Conservation (phyloP, 2,797 vertebrate genomes). For the Fistularia commersonii region DNA sequence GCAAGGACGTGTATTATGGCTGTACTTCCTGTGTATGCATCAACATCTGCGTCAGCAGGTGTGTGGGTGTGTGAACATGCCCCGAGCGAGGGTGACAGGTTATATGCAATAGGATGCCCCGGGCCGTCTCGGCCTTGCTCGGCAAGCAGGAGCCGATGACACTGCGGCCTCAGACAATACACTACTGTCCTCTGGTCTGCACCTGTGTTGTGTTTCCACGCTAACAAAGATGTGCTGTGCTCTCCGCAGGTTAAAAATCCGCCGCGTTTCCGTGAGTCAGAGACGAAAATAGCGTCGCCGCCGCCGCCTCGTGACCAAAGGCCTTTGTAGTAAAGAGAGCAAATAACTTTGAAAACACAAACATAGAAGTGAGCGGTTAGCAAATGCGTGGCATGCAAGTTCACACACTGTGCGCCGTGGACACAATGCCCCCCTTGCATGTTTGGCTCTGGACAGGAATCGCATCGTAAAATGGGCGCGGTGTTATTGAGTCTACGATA, state of each 20-base stretch:
- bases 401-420: too few relatives aligned
- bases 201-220: conserved; percentile 61
- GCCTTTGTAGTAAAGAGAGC: conserved; percentile 42
- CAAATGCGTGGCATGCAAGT: conserved; percentile 17
- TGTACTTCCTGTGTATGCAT: conserved; percentile 11
- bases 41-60: conserved; percentile 25
- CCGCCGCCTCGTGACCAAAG: conserved; percentile 34
- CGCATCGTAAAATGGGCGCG: too few relatives aligned
- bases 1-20: not conserved
- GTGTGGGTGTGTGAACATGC: not conserved
- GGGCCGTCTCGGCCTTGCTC: conserved; percentile 9
- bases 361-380: conserved; percentile 36
- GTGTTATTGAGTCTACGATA: too few relatives aligned
- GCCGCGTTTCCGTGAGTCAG: conserved; percentile 62
- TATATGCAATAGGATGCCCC: conserved; percentile 8
- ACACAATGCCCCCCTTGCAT: too few relatives aligned
- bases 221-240: conserved; percentile 54
- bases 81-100: conserved; percentile 34
- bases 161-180: conserved; percentile 37
- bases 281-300: conserved; percentile 50
- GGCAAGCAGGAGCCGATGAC: conserved; percentile 8
- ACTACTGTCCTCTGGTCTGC: conserved; percentile 47
- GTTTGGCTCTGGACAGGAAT: too few relatives aligned
- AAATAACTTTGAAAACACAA: conserved; percentile 37
- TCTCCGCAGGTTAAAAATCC: conserved; percentile 35